Evolutionary conservation across 2,888 invertebrate species (phyloP), one percentile per base, ranked within the genome.

Genomic region (Trisateles emortualis): DNA sequence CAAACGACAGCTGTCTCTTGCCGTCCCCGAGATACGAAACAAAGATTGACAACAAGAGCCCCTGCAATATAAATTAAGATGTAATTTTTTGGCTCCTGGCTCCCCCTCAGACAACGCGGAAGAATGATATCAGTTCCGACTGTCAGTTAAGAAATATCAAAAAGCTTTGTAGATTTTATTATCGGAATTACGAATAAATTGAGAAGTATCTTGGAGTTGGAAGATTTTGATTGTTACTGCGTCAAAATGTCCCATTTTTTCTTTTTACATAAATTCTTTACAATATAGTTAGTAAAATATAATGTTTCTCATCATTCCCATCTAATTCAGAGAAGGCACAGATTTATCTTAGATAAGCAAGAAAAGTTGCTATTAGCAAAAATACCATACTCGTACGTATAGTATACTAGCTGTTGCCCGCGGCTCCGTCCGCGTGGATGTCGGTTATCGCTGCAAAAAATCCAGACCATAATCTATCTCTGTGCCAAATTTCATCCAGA

Each of bases 1-100:
- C 62, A 61, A 67, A 64, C 67, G 77, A 75, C 78, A 75, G 72
- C 68, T 75, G 77, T 72, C 76, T 68, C 64, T 59, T 71, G 43
- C 72, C 57, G 30, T 45, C 52, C 55, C 51, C 42, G 39, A 74
- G 72, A 71, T 72, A 64, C 56, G 57, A 68, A 74, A 63, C 72
- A 63, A 67, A 67, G 71, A 72, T 71, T 65, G 68, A 71, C 62
- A 73, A 62, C 54, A 64, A 64, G 64, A 72, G 58, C 46, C 58
- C 41, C 38, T 0, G 44, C 43, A 54, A 55, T 64, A 59, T 57
- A 56, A 73, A 70, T 62, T 62, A 67, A 68, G 56, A 52, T 57
- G 50, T 62, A 60, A 68, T 69, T 71, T 72, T 71, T 72, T 58
- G 56, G 52, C 60, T 58, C 33, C 56, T 58, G 56, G 52, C 60